phyloP scores from a whole-genome alignment of 64 coral and sea anemone genomes.

The Montipora capricornis region DNA sequence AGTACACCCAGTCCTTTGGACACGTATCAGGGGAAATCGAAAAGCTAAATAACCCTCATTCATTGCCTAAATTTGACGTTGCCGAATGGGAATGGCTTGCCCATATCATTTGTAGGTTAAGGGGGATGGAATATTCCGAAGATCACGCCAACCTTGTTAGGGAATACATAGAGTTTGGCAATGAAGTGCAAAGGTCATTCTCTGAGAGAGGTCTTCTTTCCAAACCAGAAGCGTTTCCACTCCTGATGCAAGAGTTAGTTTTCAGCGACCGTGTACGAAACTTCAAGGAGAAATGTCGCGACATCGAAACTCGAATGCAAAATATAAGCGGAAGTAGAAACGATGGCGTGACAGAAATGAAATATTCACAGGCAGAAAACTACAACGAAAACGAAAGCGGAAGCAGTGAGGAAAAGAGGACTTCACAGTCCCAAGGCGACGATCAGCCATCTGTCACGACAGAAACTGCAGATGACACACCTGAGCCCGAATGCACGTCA shows the following conservation, averaged over 20 bases:
- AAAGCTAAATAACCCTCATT: neutral
- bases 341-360: neutral
- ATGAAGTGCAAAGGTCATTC: neutral
- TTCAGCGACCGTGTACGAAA: neutral
- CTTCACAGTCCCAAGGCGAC: neutral
- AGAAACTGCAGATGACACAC: neutral
- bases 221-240: neutral
- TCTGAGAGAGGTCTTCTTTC: neutral
- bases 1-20: neutral
- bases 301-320: neutral
- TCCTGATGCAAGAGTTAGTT: neutral
- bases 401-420: neutral
- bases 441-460: neutral
- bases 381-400: slow-evolving; percentile 1
- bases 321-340: neutral
- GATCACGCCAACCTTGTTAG: neutral
- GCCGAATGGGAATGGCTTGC: neutral
- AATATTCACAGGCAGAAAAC: neutral
- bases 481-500: neutral
- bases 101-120: neutral
- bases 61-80: neutral
- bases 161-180: neutral
- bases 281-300: neutral
- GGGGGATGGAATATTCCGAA: neutral
- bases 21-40: neutral